A percentile compares a stretch with the other conserved stretches of the same genome.
Evolutionary conservation across 2,113 vertebrate genomes (phyloP).

Genomic region (Elephas maximus): DNA sequence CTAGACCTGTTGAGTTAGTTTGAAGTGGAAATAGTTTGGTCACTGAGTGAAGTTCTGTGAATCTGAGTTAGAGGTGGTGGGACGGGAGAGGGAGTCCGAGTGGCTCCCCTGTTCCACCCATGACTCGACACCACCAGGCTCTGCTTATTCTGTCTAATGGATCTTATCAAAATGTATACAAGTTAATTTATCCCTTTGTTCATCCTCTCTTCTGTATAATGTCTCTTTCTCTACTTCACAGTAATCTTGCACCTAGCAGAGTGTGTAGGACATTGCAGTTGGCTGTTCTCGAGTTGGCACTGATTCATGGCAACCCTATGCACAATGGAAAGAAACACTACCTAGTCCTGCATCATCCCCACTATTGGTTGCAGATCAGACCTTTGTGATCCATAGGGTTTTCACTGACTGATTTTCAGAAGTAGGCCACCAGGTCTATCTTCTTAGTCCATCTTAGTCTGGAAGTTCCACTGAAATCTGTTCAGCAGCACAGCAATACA

Average conservation of each 20-base stretch:
- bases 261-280: background rate
- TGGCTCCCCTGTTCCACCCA: too few species aligned
- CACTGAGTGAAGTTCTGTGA: fast-evolving
- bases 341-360: background rate
- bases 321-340: background rate
- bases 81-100: fast-evolving
- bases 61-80: background rate
- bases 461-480: background rate
- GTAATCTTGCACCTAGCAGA: fast-evolving
- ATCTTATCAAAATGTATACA: fast-evolving
- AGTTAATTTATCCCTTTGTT: too few species aligned
- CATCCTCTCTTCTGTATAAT: too few species aligned
- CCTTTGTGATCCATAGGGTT: background rate
- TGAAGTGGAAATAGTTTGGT: fast-evolving
- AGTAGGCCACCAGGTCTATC: too few species aligned
- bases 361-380: background rate
- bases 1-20: background rate
- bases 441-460: background rate
- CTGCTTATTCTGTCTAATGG: fast-evolving
- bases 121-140: fast-evolving
- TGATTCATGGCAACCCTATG: background rate
- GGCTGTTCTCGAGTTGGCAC: background rate
- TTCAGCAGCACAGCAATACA: background rate
- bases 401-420: background rate
- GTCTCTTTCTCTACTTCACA: too few species aligned